Evolutionary conservation across 1,140 invertebrate genomes (phyloP).

Genomic region (Helicoverpa armigera): DNA sequence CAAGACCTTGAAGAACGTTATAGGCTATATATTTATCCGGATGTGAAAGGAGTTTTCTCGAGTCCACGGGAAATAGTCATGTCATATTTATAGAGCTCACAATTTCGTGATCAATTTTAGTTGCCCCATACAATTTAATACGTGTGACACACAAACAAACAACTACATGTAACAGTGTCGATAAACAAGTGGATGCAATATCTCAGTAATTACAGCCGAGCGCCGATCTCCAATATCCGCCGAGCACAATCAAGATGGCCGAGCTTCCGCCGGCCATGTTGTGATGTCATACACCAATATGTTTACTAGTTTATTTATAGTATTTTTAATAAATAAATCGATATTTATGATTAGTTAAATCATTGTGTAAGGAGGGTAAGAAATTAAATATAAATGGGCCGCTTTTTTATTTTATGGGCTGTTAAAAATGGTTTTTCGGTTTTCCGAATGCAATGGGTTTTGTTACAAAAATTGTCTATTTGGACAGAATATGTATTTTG

Average conservation of each 20-base stretch:
- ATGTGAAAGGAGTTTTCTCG: too few relatives aligned
- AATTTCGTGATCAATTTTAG: neutral
- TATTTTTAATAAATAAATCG: neutral
- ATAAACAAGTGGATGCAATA: slow-evolving; percentile 67
- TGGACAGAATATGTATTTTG: too few relatives aligned
- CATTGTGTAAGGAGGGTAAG: neutral
- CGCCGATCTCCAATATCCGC: slow-evolving; percentile 76
- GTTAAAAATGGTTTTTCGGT: too few relatives aligned
- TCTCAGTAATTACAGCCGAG: slow-evolving; percentile 67
- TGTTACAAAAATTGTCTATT: too few relatives aligned
- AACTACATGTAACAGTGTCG: slow-evolving; percentile 13
- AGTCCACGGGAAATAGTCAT: too few relatives aligned
- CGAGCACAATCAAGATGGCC: slow-evolving; percentile 79
- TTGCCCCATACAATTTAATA: neutral
- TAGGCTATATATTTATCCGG: too few relatives aligned
- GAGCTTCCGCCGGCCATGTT: slow-evolving; percentile 75
- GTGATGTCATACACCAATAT: slow-evolving; percentile 43
- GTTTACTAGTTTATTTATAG: slow-evolving; percentile 24
- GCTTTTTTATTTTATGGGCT: too few relatives aligned
- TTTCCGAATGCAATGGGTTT: too few relatives aligned
- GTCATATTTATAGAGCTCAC: too few relatives aligned
- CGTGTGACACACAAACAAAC: neutral
- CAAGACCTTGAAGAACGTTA: too few relatives aligned
- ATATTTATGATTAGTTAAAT: neutral
- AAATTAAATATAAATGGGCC: neutral